Base-by-base conservation (phyloP, 2,113 vertebrate species). In the Falcunculus frontatus region DNA sequence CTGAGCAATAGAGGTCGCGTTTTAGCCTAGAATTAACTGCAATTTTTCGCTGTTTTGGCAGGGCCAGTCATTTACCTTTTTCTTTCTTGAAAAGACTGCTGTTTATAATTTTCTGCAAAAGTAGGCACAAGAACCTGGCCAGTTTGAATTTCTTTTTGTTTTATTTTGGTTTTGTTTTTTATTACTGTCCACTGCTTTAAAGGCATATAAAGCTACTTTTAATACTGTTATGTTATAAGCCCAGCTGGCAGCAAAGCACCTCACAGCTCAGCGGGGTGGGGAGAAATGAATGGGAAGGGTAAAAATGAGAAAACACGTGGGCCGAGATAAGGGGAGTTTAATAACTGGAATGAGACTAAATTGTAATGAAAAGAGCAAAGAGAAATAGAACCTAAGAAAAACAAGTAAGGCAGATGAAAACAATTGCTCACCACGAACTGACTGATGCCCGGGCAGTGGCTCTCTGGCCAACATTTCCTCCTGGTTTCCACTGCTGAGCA, bases 31-130 rank as follows among this genome's bases (percentile, higher is more conserved):
- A 57, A 15, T n/a, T 37, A 32, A 18, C 29, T 44, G 5, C 13
- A 52, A 0, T 10, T 79, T 93, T 22, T 41, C 0, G 0, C n/a
- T 39, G 3, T 63, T 52, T 27, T 55, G 20, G 4, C 8, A 37
- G 39, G 29, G 16, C 9, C 9, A 7, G 7, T 70, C 1, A 26
- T 17, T 70, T 30, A 39, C 3, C 4, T 1, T 62, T 84, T 70
- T 44, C 12, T 69, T 84, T 10, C 3, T 8, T 55, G 47, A 37
- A 41, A 50, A 63, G 9, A 27, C 14, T 37, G 5, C 2, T 1
- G 0, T n/a, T 84, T 46, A 7, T 32, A 0, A 29, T 73, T 53
- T 57, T 59, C 9, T 78, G 50, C 7, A 39, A 16, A 55, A 55
- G 21, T 15, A 33, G 13, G 9, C 33, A 5, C 7, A 56, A 60